Conservation (phyloP, 2,888 invertebrate genomes). For the Iphiclides podalirius region DNA sequence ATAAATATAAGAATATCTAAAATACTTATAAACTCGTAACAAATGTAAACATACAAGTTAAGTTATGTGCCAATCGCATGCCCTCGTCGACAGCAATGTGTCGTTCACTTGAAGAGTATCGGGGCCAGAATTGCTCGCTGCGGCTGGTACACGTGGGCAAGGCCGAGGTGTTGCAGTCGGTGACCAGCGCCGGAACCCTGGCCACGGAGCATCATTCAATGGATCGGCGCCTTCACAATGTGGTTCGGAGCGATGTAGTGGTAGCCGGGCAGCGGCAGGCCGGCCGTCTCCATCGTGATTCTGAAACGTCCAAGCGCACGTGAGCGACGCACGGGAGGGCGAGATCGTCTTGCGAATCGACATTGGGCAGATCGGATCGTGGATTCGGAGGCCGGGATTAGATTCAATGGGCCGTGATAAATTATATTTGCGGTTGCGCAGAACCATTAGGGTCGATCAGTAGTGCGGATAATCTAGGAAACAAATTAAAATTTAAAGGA, state of each 20-base stretch:
- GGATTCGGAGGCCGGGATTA: constrained; percentile 13
- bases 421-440: background rate
- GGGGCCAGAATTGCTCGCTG: constrained; percentile 65
- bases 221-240: constrained; percentile 95
- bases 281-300: constrained; percentile 97
- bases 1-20: constrained; percentile 86
- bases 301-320: constrained; percentile 81
- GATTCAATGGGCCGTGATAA: constrained; percentile 3
- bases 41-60: constrained; percentile 77
- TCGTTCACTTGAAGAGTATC: constrained; percentile 63
- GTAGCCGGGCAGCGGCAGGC: constrained; percentile 93
- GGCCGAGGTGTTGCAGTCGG: constrained; percentile 44
- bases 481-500: constrained; percentile 72
- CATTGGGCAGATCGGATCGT: background rate
- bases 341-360: too few relatives aligned
- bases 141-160: constrained; percentile 45
- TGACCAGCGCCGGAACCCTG: constrained; percentile 50
- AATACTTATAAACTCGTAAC: constrained; percentile 82
- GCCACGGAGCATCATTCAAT: constrained; percentile 82
- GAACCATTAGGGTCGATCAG: background rate
- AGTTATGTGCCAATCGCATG: constrained; percentile 61
- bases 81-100: constrained; percentile 50
- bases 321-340: too few relatives aligned
- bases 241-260: constrained; percentile 96
- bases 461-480: constrained; percentile 57